Base-by-base conservation (phyloP, 1,140 invertebrate species). In the Dendrolimus punctatus region DNA sequence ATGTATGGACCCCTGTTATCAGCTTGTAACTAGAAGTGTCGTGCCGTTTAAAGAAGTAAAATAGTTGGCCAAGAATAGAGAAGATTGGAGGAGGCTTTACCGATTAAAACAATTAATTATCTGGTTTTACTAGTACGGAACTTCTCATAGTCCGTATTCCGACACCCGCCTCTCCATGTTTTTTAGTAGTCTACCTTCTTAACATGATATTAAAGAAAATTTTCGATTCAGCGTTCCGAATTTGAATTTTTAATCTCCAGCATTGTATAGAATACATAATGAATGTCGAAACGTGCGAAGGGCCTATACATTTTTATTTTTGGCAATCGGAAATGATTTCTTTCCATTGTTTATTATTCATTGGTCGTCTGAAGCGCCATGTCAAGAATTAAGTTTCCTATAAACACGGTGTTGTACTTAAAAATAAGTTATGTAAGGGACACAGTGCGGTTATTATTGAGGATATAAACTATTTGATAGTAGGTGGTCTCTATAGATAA, bases 171-270 rank as follows among this genome's bases (percentile, higher is more conserved):
- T 23, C 23, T 23, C 23, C 41, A 39, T 23, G n/a, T 8, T 39
- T 72, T 73, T 73, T 64, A 41, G 68, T 79, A 80, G 80, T 79
- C 77, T 40, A 42, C 55, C 62, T 50, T 40, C 75, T 73, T 69
- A 50, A 58, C 46, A 67, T 38, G 41, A 73, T 74, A 79, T 81
- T 79, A 79, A 74, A 69, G 65, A 80, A 80, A 80, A 78, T 83
- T 68, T 71, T 69, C 54, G 57, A 68, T 57, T 55, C 49, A 49
- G 57, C 53, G 66, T 49, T n/a, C 38, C 44, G 71, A 76, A 83
- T 83, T 75, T 73, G 57, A 77, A 79, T 65, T 71, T 71, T 67
- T 58, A 59, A 60, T 55, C 49, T 23, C 23, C 23, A 23, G 23
- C 23, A 23, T 23, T 23, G 23, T 23, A 23, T 23, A 23, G 43